Base-by-base conservation (phyloP, 2,888 invertebrate genomes). In the Andricus curvator region DNA sequence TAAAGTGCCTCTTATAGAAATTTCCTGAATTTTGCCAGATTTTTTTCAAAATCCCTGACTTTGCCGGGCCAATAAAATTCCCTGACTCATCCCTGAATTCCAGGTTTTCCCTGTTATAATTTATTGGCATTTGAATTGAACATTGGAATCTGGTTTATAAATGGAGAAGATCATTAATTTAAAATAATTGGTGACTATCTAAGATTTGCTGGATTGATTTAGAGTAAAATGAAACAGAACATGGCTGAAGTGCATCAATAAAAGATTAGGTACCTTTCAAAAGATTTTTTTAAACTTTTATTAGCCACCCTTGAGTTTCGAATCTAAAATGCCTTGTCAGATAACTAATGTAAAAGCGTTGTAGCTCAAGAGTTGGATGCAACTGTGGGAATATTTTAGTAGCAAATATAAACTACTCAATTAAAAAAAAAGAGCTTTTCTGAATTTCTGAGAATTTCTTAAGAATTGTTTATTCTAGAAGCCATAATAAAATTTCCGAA, bases 331-430 rank as follows among this genome's bases (percentile, higher is more conserved):
- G 8, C 11, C 56, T 74, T n/a, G 56, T 33, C n/a, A 74, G 74
- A 74, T 74, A 74, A 74, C 74, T 74, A 74, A 74, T 74, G 56
- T 29, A 60, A 74, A 74, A 37, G 51, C 29, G 70, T 51, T 74
- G 51, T 74, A 74, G 74, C 33, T 74, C 33, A 74, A 74, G 74
- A 74, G 70, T 56, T 56, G 15, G 74, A 74, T 56, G 29, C 22
- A 29, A 70, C 48, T 51, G 70, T 29, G 33, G 22, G n/a, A 74
- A 74, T 56, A 74, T 74, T 74, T 70, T 48, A 33, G 51, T 56
- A 33, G 1, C 8, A 51, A 70, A 51, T 70, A 48, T 48, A 33
- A 48, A 51, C 29, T 51, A 17, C 17, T 51, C 29, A 20, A 9
- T 33, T 25, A 44, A 44, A 22, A 22, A 68, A 37, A 37, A 20